Conservation (phyloP, 2,888 invertebrate genomes). For the Junonia oenone region DNA sequence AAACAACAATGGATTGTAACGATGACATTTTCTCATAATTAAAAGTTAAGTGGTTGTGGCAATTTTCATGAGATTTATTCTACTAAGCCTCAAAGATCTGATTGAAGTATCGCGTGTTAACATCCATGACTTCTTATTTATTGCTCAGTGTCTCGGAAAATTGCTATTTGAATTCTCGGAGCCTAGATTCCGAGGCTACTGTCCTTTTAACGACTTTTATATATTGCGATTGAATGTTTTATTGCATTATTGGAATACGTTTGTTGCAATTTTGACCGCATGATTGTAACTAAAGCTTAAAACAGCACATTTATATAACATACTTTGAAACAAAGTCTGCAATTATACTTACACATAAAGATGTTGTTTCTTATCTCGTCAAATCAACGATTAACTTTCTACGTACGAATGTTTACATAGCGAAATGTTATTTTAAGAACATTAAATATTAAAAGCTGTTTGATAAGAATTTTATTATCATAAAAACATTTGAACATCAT, state of each 20-base stretch:
- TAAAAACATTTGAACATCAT: neutral
- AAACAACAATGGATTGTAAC: neutral
- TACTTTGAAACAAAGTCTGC: too few species aligned
- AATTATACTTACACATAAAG: too few species aligned
- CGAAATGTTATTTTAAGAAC: neutral
- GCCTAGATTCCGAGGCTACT: conserved; percentile 38
- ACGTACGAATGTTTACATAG: neutral
- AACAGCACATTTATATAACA: too few species aligned
- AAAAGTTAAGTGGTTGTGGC: conserved; percentile 7
- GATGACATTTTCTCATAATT: conserved; percentile 6
- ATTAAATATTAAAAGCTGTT: neutral
- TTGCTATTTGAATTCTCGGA: conserved; percentile 33
- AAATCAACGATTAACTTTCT: too few species aligned
- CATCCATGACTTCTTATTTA: conserved; percentile 29
- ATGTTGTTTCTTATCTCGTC: too few species aligned
- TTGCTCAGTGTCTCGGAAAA: conserved; percentile 37
- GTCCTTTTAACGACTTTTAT: conserved; percentile 29
- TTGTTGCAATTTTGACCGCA: too few species aligned
- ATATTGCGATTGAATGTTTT: neutral
- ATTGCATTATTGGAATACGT: neutral
- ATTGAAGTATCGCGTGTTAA: conserved; percentile 35
- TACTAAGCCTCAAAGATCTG: conserved; percentile 1
- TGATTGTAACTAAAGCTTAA: too few species aligned
- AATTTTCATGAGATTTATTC: conserved; percentile 4
- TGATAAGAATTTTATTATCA: neutral